These are phyloP conservation scores for Acipenser ruthenus DNA, from an alignment of 2,797 vertebrate genomes.

Conservation along the genomic window DNA sequence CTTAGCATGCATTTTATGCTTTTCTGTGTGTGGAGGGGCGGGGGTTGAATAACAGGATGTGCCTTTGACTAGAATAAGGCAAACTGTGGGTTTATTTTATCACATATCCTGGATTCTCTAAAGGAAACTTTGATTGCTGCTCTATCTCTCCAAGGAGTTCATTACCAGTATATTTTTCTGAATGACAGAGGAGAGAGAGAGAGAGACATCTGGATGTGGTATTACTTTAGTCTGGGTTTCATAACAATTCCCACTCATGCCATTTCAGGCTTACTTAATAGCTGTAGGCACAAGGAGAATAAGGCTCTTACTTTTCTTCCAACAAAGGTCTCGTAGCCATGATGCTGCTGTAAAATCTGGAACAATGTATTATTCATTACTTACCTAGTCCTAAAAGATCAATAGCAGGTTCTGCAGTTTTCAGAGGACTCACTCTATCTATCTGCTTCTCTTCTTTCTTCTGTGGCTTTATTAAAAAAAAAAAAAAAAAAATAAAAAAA, in stretches of 20 bases:
- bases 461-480: conserved; percentile 38
- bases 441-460: conserved; percentile 76
- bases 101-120: no score
- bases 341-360: conserved; percentile 12
- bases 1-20: background rate
- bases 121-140: no score
- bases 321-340: conserved; percentile 11
- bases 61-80: no score
- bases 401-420: conserved; percentile 66
- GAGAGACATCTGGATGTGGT: no score
- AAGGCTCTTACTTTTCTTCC: background rate
- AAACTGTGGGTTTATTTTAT: background rate
- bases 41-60: background rate
- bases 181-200: no score
- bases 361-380: conserved; percentile 37
- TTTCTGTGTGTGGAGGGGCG: background rate
- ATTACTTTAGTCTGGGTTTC: background rate
- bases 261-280: conserved; percentile 29
- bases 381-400: conserved; percentile 93
- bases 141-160: no score
- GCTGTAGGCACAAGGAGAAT: conserved; percentile 25
- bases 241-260: conserved; percentile 9
- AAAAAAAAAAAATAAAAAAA: conserved; percentile 26
- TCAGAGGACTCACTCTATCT: conserved; percentile 76
- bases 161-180: no score